Conservation (phyloP, 2,888 invertebrate genomes). For the Mythimna albipuncta region DNA sequence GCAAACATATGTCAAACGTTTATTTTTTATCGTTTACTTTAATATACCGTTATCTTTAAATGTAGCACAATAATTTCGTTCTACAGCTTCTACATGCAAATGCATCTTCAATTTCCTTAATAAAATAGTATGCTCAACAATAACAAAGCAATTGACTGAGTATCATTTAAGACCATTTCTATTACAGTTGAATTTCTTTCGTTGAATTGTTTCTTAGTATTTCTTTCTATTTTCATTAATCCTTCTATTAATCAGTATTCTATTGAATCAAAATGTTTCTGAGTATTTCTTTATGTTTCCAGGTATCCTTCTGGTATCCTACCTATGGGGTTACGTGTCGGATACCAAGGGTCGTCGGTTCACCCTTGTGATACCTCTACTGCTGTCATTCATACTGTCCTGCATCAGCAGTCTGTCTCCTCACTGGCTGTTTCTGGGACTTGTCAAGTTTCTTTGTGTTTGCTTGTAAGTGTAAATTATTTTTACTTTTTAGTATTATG, state of each 20-base stretch:
- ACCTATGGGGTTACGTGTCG: conserved; percentile 86
- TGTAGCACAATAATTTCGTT: not conserved
- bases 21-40: not conserved
- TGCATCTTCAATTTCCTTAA: conserved; percentile 7
- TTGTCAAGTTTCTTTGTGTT: conserved; percentile 83
- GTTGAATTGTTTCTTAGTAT: not conserved
- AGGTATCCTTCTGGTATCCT: conserved; percentile 86
- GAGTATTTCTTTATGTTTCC: conserved; percentile 43
- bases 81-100: not conserved
- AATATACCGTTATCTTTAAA: too few relatives aligned
- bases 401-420: conserved; percentile 82
- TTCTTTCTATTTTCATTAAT: conserved; percentile 76
- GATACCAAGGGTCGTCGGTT: conserved; percentile 83
- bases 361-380: conserved; percentile 81
- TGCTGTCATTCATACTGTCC: conserved; percentile 80
- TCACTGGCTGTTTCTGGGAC: conserved; percentile 82
- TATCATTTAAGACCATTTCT: not conserved
- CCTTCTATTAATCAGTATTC: conserved; percentile 82
- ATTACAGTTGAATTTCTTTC: not conserved
- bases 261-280: conserved; percentile 61
- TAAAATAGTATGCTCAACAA: not conserved
- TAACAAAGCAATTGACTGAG: conserved; percentile 17
- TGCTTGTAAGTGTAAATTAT: conserved; percentile 81
- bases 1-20: not conserved
- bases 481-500: not conserved